phyloP scores from a whole-genome alignment of 1,140 invertebrate genomes.

The Holotrichia oblita region DNA sequence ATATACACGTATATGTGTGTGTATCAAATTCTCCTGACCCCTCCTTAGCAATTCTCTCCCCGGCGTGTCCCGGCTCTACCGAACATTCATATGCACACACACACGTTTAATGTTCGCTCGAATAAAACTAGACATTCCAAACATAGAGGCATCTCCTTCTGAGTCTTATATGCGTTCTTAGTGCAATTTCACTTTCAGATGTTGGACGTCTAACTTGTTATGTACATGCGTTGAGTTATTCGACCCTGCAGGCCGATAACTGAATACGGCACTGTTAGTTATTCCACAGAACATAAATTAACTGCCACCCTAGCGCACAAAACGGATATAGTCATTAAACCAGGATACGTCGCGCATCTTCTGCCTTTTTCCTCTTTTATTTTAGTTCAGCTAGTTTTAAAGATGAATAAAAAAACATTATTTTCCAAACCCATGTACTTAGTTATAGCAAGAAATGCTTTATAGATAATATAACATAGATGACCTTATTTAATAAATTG shows the following conservation, averaged over 20 bases:
- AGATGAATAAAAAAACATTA: neutral
- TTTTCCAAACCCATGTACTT: no score
- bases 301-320: slow-evolving; percentile 24
- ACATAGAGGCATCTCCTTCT: slow-evolving; percentile 29
- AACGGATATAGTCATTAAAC: slow-evolving; percentile 33
- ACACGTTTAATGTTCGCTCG: slow-evolving; percentile 14
- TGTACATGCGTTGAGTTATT: slow-evolving; percentile 31
- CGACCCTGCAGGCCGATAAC: slow-evolving; percentile 15
- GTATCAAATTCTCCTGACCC: slow-evolving; percentile 7
- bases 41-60: slow-evolving; percentile 3
- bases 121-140: slow-evolving; percentile 26
- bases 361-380: slow-evolving; percentile 4
- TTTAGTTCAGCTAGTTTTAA: neutral
- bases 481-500: no score
- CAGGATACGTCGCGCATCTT: slow-evolving; percentile 5
- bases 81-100: slow-evolving; percentile 19
- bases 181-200: slow-evolving; percentile 29
- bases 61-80: neutral
- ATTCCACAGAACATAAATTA: slow-evolving; percentile 27
- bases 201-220: neutral
- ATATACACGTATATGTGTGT: neutral
- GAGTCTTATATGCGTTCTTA: neutral
- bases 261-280: slow-evolving; percentile 27
- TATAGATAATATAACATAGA: no score
- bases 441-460: no score